These are phyloP conservation scores for Anthophora plumipes DNA, from an alignment of 2,888 invertebrate species.

Conservation along the genomic window DNA sequence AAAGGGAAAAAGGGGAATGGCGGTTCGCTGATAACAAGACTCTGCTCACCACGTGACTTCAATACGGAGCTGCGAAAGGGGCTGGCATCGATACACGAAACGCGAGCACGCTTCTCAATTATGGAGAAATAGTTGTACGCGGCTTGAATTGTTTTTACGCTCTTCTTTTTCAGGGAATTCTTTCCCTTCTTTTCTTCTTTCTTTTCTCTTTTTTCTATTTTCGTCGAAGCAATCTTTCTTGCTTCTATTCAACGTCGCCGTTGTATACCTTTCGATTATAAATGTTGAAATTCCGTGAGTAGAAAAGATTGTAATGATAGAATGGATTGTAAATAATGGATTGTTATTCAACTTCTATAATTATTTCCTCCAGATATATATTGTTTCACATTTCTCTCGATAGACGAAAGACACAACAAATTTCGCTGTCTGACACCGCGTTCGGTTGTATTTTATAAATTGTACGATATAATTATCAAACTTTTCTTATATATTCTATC, in stretches of 20 bases:
- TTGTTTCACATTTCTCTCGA: too few species aligned
- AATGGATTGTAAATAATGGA: too few species aligned
- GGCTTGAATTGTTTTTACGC: constrained; percentile 50
- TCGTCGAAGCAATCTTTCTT: neutral
- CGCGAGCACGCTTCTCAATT: constrained; percentile 72
- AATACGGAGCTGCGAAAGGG: constrained; percentile 66
- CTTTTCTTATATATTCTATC: too few species aligned
- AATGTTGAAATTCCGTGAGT: neutral
- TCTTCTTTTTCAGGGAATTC: neutral
- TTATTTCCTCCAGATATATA: too few species aligned
- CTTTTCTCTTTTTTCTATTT: neutral
- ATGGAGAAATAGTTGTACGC: constrained; percentile 72
- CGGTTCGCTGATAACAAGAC: constrained; percentile 64
- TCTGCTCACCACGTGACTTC: constrained; percentile 75
- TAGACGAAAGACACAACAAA: too few species aligned
- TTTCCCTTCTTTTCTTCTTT: neutral
- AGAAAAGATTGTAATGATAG: too few species aligned
- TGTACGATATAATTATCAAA: too few species aligned
- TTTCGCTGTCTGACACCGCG: too few species aligned
- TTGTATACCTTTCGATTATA: neutral
- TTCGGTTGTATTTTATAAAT: too few species aligned
- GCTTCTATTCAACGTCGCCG: neutral
- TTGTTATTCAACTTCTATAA: too few species aligned
- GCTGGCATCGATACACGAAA: constrained; percentile 71
- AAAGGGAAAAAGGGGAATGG: constrained; percentile 35